These are phyloP conservation scores for Hypanus sabinus DNA, from an alignment of 2,113 vertebrate species.

Conservation along the genomic window DNA sequence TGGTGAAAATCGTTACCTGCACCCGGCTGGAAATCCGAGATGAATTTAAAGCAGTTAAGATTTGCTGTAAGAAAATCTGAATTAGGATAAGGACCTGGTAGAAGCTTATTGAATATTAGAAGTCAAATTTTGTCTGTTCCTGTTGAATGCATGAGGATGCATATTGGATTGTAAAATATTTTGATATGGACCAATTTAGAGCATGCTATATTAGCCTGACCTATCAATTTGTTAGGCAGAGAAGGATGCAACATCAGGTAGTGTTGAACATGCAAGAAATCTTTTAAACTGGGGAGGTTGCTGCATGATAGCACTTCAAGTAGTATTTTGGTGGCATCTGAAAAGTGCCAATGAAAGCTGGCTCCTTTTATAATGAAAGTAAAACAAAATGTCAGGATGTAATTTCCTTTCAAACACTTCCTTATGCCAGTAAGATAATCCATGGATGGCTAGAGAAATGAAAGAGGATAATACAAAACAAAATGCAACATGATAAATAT, in stretches of 20 bases:
- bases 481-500: not conserved
- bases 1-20: no score
- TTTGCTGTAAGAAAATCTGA: not conserved
- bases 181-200: not conserved
- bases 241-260: not conserved
- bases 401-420: not conserved
- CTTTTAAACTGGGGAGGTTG: not conserved
- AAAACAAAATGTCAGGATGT: not conserved
- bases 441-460: not conserved
- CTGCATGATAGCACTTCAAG: not conserved
- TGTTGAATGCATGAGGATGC: not conserved
- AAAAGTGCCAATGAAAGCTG: not conserved
- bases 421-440: not conserved
- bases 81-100: not conserved
- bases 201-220: not conserved
- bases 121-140: not conserved
- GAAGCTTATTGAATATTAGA: not conserved
- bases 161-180: not conserved
- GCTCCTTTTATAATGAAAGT: not conserved
- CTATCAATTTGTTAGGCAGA: not conserved
- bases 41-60: not conserved
- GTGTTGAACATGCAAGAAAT: not conserved
- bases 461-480: not conserved
- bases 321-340: not conserved
- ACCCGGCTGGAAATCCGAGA: no score